Evolutionary conservation across 2,888 invertebrate genomes (phyloP).

Genomic region (Acronicta leporina): DNA sequence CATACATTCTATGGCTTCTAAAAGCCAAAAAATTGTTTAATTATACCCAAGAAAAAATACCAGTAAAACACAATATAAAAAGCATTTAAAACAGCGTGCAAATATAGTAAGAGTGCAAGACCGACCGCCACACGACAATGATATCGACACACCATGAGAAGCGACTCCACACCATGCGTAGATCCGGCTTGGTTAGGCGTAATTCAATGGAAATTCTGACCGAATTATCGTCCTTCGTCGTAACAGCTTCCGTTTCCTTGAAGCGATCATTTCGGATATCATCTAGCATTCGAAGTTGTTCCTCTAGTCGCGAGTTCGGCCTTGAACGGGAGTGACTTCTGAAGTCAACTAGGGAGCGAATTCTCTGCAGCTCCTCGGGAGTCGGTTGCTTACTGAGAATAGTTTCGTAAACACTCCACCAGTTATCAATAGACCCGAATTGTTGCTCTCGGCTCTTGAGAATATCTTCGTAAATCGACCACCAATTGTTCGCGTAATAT

Average conservation of each 20-base stretch:
- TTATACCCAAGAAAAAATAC: no score
- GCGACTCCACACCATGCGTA: conserved; percentile 60
- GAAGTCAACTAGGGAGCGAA: conserved; percentile 69
- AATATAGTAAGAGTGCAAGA: conserved; percentile 32
- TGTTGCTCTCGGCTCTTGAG: conserved; percentile 81
- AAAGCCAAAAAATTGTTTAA: no score
- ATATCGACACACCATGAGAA: conserved; percentile 49
- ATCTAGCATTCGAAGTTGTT: conserved; percentile 79
- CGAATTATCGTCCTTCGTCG: conserved; percentile 76
- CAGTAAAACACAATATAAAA: conserved; percentile 26
- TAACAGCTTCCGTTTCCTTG: conserved; percentile 75
- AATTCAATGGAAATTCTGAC: conserved; percentile 72
- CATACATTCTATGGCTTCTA: no score
- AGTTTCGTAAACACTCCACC: conserved; percentile 85
- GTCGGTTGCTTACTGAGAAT: conserved; percentile 74
- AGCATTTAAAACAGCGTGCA: conserved; percentile 40
- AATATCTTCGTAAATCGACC: conserved; percentile 84
- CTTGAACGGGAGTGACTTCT: conserved; percentile 66
- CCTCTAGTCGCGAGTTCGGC: conserved; percentile 79
- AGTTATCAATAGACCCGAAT: conserved; percentile 84
- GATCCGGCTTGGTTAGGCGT: conserved; percentile 44
- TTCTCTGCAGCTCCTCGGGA: conserved; percentile 69
- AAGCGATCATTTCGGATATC: conserved; percentile 78
- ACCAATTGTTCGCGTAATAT: conserved; percentile 88
- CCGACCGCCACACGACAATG: conserved; percentile 46